Evolutionary conservation across 2,113 vertebrate genomes (phyloP).

Genomic region (Psittacus erithacus): DNA sequence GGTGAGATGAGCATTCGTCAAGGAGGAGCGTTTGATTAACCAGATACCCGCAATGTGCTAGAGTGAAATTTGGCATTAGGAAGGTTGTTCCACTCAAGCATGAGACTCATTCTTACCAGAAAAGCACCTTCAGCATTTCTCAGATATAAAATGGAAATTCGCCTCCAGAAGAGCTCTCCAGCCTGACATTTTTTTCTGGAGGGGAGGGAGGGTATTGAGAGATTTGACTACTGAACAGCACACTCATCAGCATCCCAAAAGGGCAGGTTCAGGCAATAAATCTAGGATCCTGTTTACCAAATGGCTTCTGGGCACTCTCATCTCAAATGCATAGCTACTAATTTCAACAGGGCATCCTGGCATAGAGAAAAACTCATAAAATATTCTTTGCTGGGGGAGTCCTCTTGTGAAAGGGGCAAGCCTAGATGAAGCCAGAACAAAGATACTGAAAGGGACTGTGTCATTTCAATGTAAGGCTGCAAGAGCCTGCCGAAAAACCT

Average conservation of each 20-base stretch:
- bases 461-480: background rate
- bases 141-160: background rate
- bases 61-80: background rate
- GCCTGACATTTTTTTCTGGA: conserved; percentile 32
- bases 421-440: background rate
- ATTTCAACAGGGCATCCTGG: background rate
- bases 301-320: conserved; percentile 33
- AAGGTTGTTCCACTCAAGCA: background rate
- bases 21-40: background rate
- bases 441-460: background rate
- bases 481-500: background rate
- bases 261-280: conserved; percentile 57
- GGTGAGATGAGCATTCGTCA: background rate
- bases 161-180: conserved; percentile 30
- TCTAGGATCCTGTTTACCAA: background rate
- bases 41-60: background rate
- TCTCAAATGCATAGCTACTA: background rate
- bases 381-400: background rate
- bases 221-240: conserved; percentile 15
- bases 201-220: conserved; percentile 27
- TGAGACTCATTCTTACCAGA: background rate
- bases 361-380: background rate
- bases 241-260: conserved; percentile 29
- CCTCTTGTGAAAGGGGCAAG: background rate
- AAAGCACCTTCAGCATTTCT: conserved; percentile 39